These are phyloP conservation scores for Sterna hirundo DNA, from an alignment of 2,113 vertebrate species.

Conservation along the genomic window DNA sequence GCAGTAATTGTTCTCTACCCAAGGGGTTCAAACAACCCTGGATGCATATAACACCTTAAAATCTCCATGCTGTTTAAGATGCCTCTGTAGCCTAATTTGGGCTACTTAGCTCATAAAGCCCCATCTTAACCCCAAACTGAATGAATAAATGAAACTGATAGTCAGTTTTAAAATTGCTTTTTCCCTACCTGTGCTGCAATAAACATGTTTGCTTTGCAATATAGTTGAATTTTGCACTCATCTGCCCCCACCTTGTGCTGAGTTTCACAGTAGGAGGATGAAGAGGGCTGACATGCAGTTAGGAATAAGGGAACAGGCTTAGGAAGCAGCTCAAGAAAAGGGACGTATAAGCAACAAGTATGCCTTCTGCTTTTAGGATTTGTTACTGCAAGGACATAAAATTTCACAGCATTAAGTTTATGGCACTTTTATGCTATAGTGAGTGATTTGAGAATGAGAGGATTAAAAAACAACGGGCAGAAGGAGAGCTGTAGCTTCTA, in stretches of 20 bases:
- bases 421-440: neutral
- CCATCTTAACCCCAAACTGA: neutral
- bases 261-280: neutral
- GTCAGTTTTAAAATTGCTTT: neutral
- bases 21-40: neutral
- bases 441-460: neutral
- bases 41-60: neutral
- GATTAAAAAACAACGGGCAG: slow-evolving; percentile 33
- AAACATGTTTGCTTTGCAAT: neutral
- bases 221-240: neutral
- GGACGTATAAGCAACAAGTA: neutral
- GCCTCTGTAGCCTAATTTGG: neutral
- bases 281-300: neutral
- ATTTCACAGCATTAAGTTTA: neutral
- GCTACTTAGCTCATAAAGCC: neutral
- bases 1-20: neutral
- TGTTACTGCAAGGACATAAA: slow-evolving; percentile 12
- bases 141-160: neutral
- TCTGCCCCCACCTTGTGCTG: neutral
- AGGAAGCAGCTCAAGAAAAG: neutral
- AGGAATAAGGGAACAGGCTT: neutral
- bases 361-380: slow-evolving; percentile 6
- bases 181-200: neutral
- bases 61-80: neutral
- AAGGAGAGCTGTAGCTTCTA: neutral